Conservation (phyloP, 2,797 vertebrate genomes). For the Nyctibius grandis region DNA sequence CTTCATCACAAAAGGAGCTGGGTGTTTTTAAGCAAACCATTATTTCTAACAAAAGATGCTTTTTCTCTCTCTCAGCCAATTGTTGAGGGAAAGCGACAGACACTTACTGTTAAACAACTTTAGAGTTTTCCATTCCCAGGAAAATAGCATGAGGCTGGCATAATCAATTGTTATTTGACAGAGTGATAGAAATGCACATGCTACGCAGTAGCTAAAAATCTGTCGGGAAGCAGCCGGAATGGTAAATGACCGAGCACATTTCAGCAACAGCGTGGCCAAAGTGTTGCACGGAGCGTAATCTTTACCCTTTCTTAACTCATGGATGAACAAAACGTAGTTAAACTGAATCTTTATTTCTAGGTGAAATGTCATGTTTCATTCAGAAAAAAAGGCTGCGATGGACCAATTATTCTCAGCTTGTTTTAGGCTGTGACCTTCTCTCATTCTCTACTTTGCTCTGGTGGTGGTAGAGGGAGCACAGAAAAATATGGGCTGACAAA, state of each 20-base stretch:
- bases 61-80: background rate
- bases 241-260: background rate
- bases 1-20: background rate
- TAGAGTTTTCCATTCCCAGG: background rate
- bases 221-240: background rate
- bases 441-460: background rate
- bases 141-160: background rate
- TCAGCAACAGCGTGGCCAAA: background rate
- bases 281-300: background rate
- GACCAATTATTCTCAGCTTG: background rate
- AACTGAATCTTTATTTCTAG: background rate
- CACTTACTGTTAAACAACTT: slow-evolving; percentile 1
- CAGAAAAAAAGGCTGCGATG: background rate
- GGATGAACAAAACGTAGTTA: background rate
- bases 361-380: background rate
- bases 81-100: background rate
- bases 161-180: slow-evolving; percentile 10
- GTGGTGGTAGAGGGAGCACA: background rate
- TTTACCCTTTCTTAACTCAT: background rate
- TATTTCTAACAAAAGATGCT: slow-evolving; percentile 35
- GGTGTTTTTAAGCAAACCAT: slow-evolving; percentile 33
- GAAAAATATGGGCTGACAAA: background rate
- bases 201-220: background rate
- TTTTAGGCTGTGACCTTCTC: background rate
- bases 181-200: background rate